A percentile compares a stretch with the other conserved stretches of the same genome.
Evolutionary conservation across 2,797 vertebrate genomes (phyloP).

Genomic region (Danionella dracula): DNA sequence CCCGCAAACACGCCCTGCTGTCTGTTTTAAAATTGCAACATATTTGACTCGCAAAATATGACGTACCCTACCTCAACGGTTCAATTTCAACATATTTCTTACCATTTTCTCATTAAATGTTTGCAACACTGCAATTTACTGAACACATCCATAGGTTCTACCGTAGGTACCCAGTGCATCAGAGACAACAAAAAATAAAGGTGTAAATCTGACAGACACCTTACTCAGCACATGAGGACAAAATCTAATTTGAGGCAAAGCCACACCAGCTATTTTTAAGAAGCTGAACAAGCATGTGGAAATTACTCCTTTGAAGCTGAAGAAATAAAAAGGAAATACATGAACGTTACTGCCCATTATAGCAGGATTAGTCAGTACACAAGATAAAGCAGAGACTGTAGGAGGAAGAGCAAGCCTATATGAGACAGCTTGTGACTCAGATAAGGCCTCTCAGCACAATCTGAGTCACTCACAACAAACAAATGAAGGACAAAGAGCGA

Average conservation of each 20-base stretch:
- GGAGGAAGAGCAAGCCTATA: constrained; percentile 34
- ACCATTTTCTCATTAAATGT: no score
- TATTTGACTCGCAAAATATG: no score
- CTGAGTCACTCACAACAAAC: constrained; percentile 66
- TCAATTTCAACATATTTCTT: no score
- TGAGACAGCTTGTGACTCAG: constrained; percentile 61
- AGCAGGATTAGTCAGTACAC: constrained; percentile 9
- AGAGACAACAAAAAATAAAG: background rate
- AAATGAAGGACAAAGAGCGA: constrained; percentile 45
- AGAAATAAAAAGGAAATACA: constrained; percentile 8
- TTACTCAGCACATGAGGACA: background rate
- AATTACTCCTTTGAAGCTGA: background rate
- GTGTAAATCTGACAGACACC: background rate
- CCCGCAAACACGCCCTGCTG: no score
- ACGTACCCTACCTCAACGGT: no score
- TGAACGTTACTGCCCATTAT: background rate
- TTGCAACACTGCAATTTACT: no score
- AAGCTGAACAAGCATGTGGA: constrained; percentile 9
- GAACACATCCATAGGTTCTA: no score
- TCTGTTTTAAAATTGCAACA: no score
- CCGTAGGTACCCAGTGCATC: no score
- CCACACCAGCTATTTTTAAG: background rate
- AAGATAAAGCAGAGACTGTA: constrained; percentile 22
- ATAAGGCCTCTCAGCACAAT: constrained; percentile 57
- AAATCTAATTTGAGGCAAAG: background rate